Conservation (phyloP, 30 jellyfish, hydroid and myxozoan genomes). For the Pelagia noctiluca region DNA sequence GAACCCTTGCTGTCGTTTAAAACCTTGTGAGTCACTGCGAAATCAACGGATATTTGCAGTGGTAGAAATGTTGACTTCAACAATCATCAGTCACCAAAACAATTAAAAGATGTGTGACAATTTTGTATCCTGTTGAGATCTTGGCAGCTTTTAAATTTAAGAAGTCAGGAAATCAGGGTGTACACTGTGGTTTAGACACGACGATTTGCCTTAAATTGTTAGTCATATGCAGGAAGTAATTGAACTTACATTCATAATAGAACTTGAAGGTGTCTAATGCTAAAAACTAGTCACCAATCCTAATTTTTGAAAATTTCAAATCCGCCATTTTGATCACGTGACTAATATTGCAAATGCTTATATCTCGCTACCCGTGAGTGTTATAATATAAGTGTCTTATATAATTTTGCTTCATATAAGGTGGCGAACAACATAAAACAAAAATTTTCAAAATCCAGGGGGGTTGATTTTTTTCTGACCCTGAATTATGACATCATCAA, state of each 20-base stretch:
- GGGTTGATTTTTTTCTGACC: slow-evolving; percentile 1
- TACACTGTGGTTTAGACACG: background rate
- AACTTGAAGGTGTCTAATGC: background rate
- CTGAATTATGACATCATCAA: background rate
- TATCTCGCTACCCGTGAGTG: slow-evolving; percentile 5
- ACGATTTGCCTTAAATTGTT: background rate
- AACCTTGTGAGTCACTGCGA: too few species aligned
- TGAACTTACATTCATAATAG: background rate
- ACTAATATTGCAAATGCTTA: background rate
- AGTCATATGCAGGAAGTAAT: background rate
- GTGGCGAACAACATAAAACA: background rate
- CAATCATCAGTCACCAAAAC: too few species aligned
- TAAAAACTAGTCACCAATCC: background rate
- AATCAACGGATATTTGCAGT: too few species aligned
- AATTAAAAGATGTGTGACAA: too few species aligned
- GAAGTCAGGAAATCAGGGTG: background rate
- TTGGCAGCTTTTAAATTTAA: too few species aligned
- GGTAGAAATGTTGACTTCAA: too few species aligned
- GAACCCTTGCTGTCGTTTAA: too few species aligned
- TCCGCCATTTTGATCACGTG: slow-evolving; percentile 1
- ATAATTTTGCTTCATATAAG: background rate
- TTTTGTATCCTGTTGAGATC: too few species aligned
- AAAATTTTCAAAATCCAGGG: background rate
- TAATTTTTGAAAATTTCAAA: background rate
- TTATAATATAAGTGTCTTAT: background rate